phyloP scores from a whole-genome alignment of 35 echinoderm and acorn worm genomes.

The Diadema setosum region DNA sequence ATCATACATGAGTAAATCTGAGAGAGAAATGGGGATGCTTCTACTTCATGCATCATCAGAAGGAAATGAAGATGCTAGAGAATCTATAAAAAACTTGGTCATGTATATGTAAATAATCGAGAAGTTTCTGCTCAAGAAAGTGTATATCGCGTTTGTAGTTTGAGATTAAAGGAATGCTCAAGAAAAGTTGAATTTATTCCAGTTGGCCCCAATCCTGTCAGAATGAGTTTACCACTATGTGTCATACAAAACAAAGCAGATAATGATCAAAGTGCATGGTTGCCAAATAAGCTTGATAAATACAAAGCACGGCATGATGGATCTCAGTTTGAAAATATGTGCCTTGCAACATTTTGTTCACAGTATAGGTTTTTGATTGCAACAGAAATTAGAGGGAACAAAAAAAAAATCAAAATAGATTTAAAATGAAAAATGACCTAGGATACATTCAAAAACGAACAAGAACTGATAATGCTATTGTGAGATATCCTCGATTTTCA shows the following conservation, averaged over 20 bases:
- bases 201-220: too few species aligned
- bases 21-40: conserved; percentile 61
- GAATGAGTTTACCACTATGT: conserved; percentile 45
- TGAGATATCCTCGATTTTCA: conserved; percentile 38
- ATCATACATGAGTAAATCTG: conserved; percentile 77
- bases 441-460: conserved; percentile 39
- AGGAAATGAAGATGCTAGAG: conserved; percentile 52
- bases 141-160: conserved; percentile 25
- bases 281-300: background rate
- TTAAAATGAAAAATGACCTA: conserved; percentile 25
- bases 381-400: background rate
- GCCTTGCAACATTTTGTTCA: conserved; percentile 28
- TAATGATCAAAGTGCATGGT: conserved; percentile 15
- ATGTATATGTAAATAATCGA: conserved; percentile 45
- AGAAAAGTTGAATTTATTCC: too few species aligned
- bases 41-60: conserved; percentile 33
- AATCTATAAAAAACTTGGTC: conserved; percentile 46
- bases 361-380: conserved; percentile 10
- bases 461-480: conserved; percentile 27
- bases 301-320: conserved; percentile 17
- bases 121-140: conserved; percentile 65
- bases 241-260: conserved; percentile 26
- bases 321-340: conserved; percentile 18
- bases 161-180: conserved; percentile 15
- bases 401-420: background rate